Percentiles rank a stretch among this genome's conserved stretches.
Conservation (phyloP, 2,113 vertebrate species). For the Pheucticus melanocephalus region DNA sequence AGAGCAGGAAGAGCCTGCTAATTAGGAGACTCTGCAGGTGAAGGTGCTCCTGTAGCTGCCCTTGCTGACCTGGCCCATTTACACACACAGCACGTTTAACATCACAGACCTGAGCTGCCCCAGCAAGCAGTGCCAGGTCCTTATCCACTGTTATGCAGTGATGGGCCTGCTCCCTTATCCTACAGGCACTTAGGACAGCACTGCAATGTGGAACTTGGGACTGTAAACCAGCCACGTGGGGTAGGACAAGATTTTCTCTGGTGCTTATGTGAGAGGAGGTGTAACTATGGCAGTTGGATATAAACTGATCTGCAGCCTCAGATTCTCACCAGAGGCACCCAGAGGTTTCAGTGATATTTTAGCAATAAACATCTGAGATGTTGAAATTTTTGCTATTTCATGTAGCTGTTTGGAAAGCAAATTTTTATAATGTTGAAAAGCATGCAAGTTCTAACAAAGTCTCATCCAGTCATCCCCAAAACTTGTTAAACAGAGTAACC, state of each 20-base stretch:
- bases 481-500: not conserved
- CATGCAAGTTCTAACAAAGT: not conserved
- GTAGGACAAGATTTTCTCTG: not conserved
- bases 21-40: not conserved
- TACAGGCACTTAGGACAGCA: rapidly evolving
- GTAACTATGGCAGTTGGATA: not conserved
- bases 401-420: not conserved
- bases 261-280: not conserved
- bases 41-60: not conserved
- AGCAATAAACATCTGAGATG: not conserved
- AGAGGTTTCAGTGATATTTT: not conserved
- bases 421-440: not conserved
- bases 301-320: not conserved
- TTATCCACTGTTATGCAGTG: not conserved
- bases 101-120: not conserved
- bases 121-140: not conserved
- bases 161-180: not conserved
- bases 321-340: not conserved
- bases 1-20: not conserved
- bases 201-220: not conserved
- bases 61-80: not conserved
- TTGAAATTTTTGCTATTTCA: not conserved
- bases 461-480: not conserved
- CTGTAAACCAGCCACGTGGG: rapidly evolving
- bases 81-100: not conserved